phyloP scores from a whole-genome alignment of 2,888 invertebrate genomes.

The Metellina segmentata region DNA sequence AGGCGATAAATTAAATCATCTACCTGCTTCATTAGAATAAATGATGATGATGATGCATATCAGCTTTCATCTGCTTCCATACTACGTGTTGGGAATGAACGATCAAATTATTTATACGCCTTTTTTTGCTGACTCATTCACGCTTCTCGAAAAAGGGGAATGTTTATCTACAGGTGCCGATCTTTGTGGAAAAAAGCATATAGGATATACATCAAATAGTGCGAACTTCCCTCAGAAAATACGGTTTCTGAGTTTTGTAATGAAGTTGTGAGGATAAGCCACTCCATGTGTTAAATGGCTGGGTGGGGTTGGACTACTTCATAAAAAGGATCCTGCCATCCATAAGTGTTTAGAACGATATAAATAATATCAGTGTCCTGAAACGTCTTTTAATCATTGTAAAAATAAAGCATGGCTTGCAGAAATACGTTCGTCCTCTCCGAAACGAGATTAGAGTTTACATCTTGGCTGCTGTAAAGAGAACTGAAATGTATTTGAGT shows the following conservation, averaged over 20 bases:
- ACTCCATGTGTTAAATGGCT: slow-evolving; percentile 33
- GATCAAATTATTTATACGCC: slow-evolving; percentile 58
- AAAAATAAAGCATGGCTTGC: too few relatives aligned
- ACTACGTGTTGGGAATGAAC: slow-evolving; percentile 66
- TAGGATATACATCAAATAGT: slow-evolving; percentile 52
- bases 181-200: slow-evolving; percentile 43
- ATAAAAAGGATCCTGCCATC: slow-evolving; percentile 40
- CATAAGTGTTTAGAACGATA: slow-evolving; percentile 4
- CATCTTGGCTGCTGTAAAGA: too few relatives aligned
- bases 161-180: slow-evolving; percentile 28
- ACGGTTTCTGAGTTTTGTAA: slow-evolving; percentile 52
- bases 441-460: too few relatives aligned
- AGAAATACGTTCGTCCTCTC: too few relatives aligned
- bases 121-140: slow-evolving; percentile 21
- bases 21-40: slow-evolving; percentile 68
- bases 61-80: slow-evolving; percentile 66
- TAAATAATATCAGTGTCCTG: slow-evolving; percentile 31
- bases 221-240: slow-evolving; percentile 44
- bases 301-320: slow-evolving; percentile 54
- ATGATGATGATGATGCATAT: slow-evolving; percentile 68
- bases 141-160: slow-evolving; percentile 14
- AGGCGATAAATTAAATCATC: slow-evolving; percentile 69
- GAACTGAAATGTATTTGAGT: too few relatives aligned
- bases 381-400: not conserved
- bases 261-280: slow-evolving; percentile 46